Evolutionary conservation across 2,888 invertebrate genomes (phyloP), one percentile per base, ranked within the genome.

Genomic region (Timema podura): DNA sequence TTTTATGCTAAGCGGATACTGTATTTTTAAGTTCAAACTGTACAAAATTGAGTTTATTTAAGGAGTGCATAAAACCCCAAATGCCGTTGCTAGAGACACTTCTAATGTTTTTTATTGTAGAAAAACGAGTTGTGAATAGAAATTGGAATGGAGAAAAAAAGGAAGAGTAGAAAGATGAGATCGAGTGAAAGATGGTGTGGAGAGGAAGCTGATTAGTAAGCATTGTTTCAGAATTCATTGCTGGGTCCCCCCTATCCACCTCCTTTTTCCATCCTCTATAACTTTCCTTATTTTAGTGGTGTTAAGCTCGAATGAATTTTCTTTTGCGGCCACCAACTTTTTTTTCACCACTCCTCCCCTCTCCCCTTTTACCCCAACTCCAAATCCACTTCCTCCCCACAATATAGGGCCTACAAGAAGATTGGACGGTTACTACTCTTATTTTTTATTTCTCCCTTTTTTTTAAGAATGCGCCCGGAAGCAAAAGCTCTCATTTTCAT

Each of bases 401-500:
- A 61, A 61, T 30, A 30, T 30, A 30, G 30, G 30, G 30, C 61
- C 44, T 61, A 61, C 57, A 46, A 65, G 16, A 49, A 71, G 71
- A 71, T 68, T 71, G 71, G 67, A 61, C 64, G 69, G 57, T 61
- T 61, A 61, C 67, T 49, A n/a, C 48, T 49, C 51, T 45, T 30
- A 30, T 45, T 61, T 61, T 45, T 61, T 61, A 44, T 45, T 30
- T 16, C 61, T 30, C 45, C 45, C 61, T 61, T 61, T 61, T 61
- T 61, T 61, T 57, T 49, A 66, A 73, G 71, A 71, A 71, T 73
- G 64, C 68, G 67, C 65, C 70, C 73, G 73, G 73, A 73, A 73
- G 73, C 51, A 64, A 73, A 69, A 71, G 71, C 73, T 65, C 71
- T 71, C 73, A 73, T 73, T 71, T 73, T 73, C 73, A 73, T 73